Conservation (phyloP, 2,888 invertebrate genomes). For the Nemurella pictetii region DNA sequence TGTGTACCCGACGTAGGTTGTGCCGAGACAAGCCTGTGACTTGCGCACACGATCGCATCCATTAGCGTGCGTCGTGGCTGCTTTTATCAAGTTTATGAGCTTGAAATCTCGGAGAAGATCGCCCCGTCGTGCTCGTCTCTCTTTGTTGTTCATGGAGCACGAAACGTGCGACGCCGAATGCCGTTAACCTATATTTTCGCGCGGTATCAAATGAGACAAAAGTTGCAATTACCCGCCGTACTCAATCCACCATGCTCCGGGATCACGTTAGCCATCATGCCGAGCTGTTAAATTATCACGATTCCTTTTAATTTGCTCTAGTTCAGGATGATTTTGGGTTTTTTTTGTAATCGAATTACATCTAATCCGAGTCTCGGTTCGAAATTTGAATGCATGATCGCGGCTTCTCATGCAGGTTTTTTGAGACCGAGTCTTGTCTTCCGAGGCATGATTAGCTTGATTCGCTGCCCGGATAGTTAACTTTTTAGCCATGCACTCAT, state of each 20-base stretch:
- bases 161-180: neutral
- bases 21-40: no score
- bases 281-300: neutral
- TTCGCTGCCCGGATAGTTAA: no score
- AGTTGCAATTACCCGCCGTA: no score
- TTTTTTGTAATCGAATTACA: neutral
- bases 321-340: no score
- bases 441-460: no score
- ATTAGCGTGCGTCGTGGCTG: no score
- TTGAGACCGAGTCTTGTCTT: no score
- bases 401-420: no score
- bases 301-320: neutral
- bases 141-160: neutral
- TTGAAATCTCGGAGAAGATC: no score
- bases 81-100: neutral
- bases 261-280: neutral
- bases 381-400: neutral
- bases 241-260: neutral
- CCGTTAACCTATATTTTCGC: neutral
- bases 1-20: neutral
- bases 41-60: no score
- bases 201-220: no score
- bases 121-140: neutral
- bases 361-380: neutral
- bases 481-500: no score